These are phyloP conservation scores for Hermetia illucens DNA, from an alignment of 1,140 invertebrate species.

Conservation along the genomic window DNA sequence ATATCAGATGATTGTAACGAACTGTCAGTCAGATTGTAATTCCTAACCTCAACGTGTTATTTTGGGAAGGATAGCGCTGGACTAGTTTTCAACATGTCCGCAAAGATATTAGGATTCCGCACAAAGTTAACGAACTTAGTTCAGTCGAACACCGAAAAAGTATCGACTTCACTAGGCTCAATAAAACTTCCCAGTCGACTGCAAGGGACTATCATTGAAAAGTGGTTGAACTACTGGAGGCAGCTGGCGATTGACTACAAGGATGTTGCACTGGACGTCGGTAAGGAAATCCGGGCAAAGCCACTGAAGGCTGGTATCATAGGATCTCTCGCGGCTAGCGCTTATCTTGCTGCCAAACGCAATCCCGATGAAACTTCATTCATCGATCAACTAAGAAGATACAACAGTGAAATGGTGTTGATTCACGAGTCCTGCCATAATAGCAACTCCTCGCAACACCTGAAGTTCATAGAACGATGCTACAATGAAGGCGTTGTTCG, in stretches of 20 bases:
- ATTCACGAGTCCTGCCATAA: conserved; percentile 51
- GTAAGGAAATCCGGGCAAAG: conserved; percentile 38
- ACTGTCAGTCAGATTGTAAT: too few species aligned
- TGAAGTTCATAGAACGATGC: conserved; percentile 45
- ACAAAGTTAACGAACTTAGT: too few species aligned
- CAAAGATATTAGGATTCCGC: too few species aligned
- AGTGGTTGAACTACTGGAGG: conserved; percentile 47
- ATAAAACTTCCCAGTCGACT: too few species aligned
- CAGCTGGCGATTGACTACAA: conserved; percentile 42
- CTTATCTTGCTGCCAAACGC: conserved; percentile 31
- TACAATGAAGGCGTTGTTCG: conserved; percentile 52
- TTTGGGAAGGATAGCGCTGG: too few species aligned
- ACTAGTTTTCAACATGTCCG: too few species aligned
- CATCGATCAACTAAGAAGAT: conserved; percentile 38
- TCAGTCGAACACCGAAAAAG: too few species aligned
- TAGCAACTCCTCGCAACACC: conserved; percentile 43
- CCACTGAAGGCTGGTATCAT: conserved; percentile 37
- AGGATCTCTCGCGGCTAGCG: conserved; percentile 30
- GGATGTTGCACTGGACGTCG: conserved; percentile 39
- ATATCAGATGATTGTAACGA: too few species aligned
- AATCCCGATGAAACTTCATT: conserved; percentile 55
- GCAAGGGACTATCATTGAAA: conserved; percentile 47
- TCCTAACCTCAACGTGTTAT: too few species aligned
- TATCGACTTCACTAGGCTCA: too few species aligned
- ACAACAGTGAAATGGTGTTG: conserved; percentile 45